Conservation (phyloP, 2,113 vertebrate species). For the Sorex fumeus region DNA sequence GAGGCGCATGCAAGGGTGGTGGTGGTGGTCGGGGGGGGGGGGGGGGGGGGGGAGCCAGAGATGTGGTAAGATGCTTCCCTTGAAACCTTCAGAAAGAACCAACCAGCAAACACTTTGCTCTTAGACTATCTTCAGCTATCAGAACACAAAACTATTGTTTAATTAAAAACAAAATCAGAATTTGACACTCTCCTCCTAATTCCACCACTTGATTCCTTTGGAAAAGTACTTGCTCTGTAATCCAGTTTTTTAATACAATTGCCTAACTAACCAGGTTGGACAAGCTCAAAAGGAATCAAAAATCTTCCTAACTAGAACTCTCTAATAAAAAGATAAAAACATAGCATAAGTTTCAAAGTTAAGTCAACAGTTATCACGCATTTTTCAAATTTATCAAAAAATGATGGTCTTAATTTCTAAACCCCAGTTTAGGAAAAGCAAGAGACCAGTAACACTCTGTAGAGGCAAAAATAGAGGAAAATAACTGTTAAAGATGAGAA, state of each 20-base stretch:
- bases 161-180: background rate
- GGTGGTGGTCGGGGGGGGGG: too few species aligned
- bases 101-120: too few species aligned
- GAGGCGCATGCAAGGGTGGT: too few species aligned
- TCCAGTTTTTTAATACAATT: conserved; percentile 27
- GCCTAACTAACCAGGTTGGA: conserved; percentile 11
- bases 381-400: conserved; percentile 68
- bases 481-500: conserved; percentile 59
- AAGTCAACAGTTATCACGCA: conserved; percentile 65
- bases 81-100: too few species aligned
- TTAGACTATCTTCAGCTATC: too few species aligned
- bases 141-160: too few species aligned
- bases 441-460: conserved; percentile 60
- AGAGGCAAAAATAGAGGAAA: conserved; percentile 31
- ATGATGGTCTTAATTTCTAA: conserved; percentile 60
- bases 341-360: conserved; percentile 40
- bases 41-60: too few species aligned
- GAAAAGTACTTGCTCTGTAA: conserved; percentile 36
- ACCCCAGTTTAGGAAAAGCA: conserved; percentile 54
- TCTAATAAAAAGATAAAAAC: conserved; percentile 33
- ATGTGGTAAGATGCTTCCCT: too few species aligned
- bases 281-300: conserved; percentile 41
- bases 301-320: conserved; percentile 49
- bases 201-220: background rate
- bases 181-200: background rate